phyloP scores from a whole-genome alignment of 1,140 invertebrate species.

The Trichoplusia ni region DNA sequence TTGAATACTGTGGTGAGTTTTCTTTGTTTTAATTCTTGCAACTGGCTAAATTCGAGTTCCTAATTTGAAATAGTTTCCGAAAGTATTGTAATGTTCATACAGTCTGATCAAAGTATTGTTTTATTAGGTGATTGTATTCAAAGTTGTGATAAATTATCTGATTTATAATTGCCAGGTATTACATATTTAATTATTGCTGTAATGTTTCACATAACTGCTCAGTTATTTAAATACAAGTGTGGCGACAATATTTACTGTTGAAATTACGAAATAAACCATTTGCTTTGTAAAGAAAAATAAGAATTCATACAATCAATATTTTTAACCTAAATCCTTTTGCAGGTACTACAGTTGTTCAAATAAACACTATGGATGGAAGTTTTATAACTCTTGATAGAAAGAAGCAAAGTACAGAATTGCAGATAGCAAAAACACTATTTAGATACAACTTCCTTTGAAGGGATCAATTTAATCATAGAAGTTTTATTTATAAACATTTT shows the following conservation, averaged over 20 bases:
- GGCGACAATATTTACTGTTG: no score
- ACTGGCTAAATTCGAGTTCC: not conserved
- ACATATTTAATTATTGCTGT: no score
- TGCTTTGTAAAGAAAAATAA: not conserved
- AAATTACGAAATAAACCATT: not conserved
- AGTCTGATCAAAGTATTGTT: no score
- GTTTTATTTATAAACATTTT: constrained; percentile 39
- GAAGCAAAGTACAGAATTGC: constrained; percentile 28
- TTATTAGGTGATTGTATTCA: no score
- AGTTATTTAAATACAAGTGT: no score
- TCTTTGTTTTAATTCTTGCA: constrained; percentile 56
- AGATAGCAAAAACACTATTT: constrained; percentile 27
- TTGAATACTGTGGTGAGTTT: constrained; percentile 58
- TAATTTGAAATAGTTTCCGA: not conserved
- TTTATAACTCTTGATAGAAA: constrained; percentile 17
- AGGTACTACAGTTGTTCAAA: constrained; percentile 24
- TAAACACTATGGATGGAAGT: constrained; percentile 29
- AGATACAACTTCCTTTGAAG: constrained; percentile 57
- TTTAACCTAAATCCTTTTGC: constrained; percentile 17
- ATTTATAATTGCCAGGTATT: no score
- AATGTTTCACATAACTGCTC: no score
- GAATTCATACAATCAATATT: not conserved
- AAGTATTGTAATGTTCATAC: not conserved
- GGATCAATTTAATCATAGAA: constrained; percentile 71
- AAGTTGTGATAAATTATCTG: no score